Evolutionary conservation across 2,888 invertebrate species (phyloP).

Genomic region (Opisthograptis luteolata): DNA sequence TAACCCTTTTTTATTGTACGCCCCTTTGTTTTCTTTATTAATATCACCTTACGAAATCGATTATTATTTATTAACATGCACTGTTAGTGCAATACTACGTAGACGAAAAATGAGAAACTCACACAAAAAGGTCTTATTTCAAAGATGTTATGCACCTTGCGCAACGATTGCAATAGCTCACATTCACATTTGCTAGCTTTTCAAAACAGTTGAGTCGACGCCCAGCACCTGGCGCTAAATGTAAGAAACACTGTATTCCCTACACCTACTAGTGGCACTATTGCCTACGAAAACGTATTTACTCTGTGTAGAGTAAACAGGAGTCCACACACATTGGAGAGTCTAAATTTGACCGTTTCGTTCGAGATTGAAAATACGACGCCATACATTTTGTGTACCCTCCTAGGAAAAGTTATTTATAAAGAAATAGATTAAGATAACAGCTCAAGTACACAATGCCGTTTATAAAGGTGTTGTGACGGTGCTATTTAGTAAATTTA

Average conservation of each 20-base stretch:
- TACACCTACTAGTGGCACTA: slow-evolving; percentile 9
- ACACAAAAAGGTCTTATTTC: not conserved
- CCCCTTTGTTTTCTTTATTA: slow-evolving; percentile 17
- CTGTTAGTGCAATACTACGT: not conserved
- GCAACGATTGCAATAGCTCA: too few species aligned
- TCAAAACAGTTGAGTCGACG: not conserved
- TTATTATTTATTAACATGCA: not conserved
- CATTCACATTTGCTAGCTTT: too few species aligned
- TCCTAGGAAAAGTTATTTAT: slow-evolving; percentile 27
- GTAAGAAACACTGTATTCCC: not conserved
- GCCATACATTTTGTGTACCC: slow-evolving; percentile 23
- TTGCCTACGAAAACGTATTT: slow-evolving; percentile 22
- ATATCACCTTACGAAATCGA: slow-evolving; percentile 10
- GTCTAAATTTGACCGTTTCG: slow-evolving; percentile 26
- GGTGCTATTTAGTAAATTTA: slow-evolving; percentile 27
- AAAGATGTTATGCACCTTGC: not conserved
- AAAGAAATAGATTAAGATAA: slow-evolving; percentile 30
- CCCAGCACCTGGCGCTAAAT: slow-evolving; percentile 3
- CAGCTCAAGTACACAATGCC: slow-evolving; percentile 25
- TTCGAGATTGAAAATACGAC: slow-evolving; percentile 28
- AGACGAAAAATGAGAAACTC: not conserved
- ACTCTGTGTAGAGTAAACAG: slow-evolving; percentile 20
- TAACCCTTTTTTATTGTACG: slow-evolving; percentile 15
- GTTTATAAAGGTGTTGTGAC: slow-evolving; percentile 36
- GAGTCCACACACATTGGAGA: slow-evolving; percentile 17